Evolutionary conservation across 2,888 invertebrate species (phyloP), one percentile per base, ranked within the genome.

Genomic region (Platycnemis pennipes): DNA sequence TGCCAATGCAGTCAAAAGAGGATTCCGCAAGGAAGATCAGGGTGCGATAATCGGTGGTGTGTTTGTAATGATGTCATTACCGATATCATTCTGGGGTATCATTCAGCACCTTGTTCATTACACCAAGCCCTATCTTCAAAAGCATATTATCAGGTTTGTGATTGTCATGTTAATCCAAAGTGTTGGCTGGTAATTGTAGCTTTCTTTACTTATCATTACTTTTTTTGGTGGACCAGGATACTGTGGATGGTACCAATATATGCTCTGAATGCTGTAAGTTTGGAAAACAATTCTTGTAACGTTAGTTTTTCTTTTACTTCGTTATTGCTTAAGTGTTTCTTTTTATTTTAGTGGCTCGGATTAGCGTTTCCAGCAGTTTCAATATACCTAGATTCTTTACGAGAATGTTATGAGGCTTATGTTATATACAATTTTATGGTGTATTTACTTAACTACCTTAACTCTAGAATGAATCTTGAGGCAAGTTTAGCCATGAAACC

Each of bases 171-270:
- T 87, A 37, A 46, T 88, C 46, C 19, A 37, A 53, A 1, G 16
- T 89, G 22, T 1, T 53, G 88, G n/a, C 31, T 86, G 13, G 37
- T 46, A 45, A 94, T 94, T 0, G 26, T 94, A 49, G 87, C 46
- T 87, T 63, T 89, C 53, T 85, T 42, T 86, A 42, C 44, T 37
- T 49, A 69, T 91, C 85, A 42, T 94, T 94, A 77, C 94, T 95
- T 94, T 94, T 94, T 95, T 94, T 95, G 95, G 95, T 95, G 97
- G 97, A 95, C 5, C 96, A 98, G 99, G 96, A 98, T 99, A 96
- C 96, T 99, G 95, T 99, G 99, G 99, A 99, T 99, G 99, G 99
- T 99, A 94, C 99, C 99, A 95, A 99, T 99, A 95, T 99, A 99
- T 97, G 99, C 99, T 85, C 96, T 99, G 16, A 99, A 99, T 97